Conservation (phyloP, 2,888 invertebrate genomes). For the Dinocampus coccinellae region DNA sequence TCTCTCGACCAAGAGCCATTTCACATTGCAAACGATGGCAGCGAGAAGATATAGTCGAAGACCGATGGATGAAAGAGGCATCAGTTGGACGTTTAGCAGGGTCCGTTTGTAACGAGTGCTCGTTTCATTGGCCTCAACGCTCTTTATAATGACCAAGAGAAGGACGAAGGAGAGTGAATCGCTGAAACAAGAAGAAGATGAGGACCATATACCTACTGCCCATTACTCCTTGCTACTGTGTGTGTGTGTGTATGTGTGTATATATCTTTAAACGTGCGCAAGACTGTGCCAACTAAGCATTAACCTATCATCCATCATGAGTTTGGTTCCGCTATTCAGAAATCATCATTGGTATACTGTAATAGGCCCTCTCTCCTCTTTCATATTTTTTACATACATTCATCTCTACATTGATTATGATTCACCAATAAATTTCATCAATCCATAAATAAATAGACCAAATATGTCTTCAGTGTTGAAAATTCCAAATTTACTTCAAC, state of each 20-base stretch:
- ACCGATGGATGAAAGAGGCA: slow-evolving; percentile 25
- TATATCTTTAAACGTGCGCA: slow-evolving; percentile 27
- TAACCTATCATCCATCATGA: slow-evolving; percentile 42
- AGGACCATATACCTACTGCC: slow-evolving; percentile 33
- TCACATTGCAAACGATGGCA: not conserved
- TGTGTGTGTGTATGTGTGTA: too few relatives aligned
- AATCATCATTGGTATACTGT: not conserved
- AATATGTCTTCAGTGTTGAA: not conserved
- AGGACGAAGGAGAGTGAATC: not conserved
- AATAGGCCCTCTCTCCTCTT: not conserved
- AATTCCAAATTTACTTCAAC: too few relatives aligned
- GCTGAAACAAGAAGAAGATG: slow-evolving; percentile 43
- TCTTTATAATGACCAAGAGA: slow-evolving; percentile 42
- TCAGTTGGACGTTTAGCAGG: slow-evolving; percentile 17
- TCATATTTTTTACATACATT: not conserved
- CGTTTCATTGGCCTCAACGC: slow-evolving; percentile 42
- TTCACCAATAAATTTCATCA: not conserved
- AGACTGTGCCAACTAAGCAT: slow-evolving; percentile 40
- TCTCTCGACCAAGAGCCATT: not conserved
- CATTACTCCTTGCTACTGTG: slow-evolving; percentile 47
- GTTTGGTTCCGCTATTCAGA: not conserved
- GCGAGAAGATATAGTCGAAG: slow-evolving; percentile 16
- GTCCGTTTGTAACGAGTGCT: slow-evolving; percentile 44
- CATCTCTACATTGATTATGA: not conserved
- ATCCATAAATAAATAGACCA: not conserved